Evolutionary conservation across 2,797 vertebrate genomes (phyloP).

Genomic region (Phoxinus dragarum): DNA sequence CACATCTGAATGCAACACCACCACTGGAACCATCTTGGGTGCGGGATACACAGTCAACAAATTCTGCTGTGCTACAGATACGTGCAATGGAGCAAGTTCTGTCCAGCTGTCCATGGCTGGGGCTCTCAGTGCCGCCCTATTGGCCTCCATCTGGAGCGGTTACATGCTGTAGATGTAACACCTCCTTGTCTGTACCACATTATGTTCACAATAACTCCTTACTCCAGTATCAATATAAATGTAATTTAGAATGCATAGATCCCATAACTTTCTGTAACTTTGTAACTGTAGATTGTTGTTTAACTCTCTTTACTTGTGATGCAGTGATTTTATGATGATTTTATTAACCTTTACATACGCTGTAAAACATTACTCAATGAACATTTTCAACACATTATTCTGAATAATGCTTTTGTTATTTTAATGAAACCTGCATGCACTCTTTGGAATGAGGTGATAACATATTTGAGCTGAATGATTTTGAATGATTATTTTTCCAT

Average conservation of each 20-base stretch:
- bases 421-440: not conserved
- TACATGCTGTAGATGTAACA: conserved; percentile 40
- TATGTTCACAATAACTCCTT: not conserved
- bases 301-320: too few relatives aligned
- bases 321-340: not conserved
- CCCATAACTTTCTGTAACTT: not conserved
- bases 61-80: conserved; percentile 64
- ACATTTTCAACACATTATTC: not conserved
- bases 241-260: not conserved
- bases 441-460: not conserved
- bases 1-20: conserved; percentile 53
- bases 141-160: conserved; percentile 49
- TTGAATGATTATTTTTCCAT: not conserved
- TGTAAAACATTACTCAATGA: not conserved
- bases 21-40: conserved; percentile 54
- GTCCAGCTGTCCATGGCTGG: conserved; percentile 54
- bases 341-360: not conserved
- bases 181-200: not conserved
- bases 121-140: conserved; percentile 48
- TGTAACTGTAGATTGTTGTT: too few relatives aligned
- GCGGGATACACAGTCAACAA: conserved; percentile 54
- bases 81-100: conserved; percentile 64
- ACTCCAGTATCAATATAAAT: not conserved
- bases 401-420: not conserved
- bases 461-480: not conserved